phyloP scores from a whole-genome alignment of 2,888 invertebrate species.

The Parnassius smintheus region DNA sequence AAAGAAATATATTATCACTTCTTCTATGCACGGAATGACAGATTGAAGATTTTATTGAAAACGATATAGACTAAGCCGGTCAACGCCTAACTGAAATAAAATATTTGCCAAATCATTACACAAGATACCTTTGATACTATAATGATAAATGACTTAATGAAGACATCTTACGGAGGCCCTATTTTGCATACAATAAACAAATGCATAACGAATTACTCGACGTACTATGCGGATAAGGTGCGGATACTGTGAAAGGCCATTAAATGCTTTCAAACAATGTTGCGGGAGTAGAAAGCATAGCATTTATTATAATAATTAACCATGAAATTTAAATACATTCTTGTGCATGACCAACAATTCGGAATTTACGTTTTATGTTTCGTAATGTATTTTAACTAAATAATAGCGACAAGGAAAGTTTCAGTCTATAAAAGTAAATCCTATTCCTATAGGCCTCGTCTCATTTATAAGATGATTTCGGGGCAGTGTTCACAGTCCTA shows the following conservation, averaged over 20 bases:
- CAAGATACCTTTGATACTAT: background rate
- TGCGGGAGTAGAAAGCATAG: background rate
- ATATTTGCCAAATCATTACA: background rate
- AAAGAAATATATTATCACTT: too few species aligned
- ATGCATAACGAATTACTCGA: constrained; percentile 43
- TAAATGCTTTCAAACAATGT: constrained; percentile 7
- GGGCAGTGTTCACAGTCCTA: too few species aligned
- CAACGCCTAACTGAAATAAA: background rate
- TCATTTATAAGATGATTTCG: too few species aligned
- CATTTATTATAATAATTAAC: background rate
- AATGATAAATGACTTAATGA: constrained; percentile 41
- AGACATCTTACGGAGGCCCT: constrained; percentile 42
- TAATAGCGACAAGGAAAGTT: too few species aligned
- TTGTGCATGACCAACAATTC: too few species aligned
- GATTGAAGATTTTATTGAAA: too few species aligned
- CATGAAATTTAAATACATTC: background rate
- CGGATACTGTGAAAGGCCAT: background rate
- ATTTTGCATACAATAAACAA: constrained; percentile 57
- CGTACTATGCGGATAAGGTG: background rate
- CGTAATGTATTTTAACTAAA: too few species aligned
- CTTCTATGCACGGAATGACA: too few species aligned
- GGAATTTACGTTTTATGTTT: too few species aligned
- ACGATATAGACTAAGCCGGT: too few species aligned
- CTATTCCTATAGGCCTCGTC: too few species aligned
- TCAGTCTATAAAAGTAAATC: too few species aligned